Base-by-base conservation (phyloP, 2,113 vertebrate genomes). In the Microtus montanus region DNA sequence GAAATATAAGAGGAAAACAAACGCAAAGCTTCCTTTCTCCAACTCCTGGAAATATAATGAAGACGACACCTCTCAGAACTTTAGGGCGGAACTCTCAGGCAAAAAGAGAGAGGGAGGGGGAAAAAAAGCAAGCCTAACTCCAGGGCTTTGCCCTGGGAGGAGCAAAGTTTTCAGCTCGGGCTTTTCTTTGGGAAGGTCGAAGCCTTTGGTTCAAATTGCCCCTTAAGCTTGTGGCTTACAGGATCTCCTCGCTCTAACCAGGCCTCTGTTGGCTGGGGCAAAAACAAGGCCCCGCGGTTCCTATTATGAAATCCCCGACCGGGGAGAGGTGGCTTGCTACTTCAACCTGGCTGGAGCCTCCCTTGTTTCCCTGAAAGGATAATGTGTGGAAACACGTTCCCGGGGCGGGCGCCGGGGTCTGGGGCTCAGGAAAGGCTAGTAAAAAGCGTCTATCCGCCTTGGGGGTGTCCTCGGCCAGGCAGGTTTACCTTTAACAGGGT, bases 211-310 rank as follows among this genome's bases (percentile, higher is more conserved):
- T 96, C 22, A 3, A 90, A 86, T 15, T 15, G 28, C 28, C 66
- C n/a, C 2, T 2, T 52, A 68, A 71, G 80, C 80, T 74, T 87
- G 58, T 6, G 63, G 44, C 35, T 44, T 86, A 17, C 10, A 64
- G 88, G 92, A 35, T 78, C 82, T 92, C n/a, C 78, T 92, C n/a
- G 0, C 78, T 58, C 71, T 90, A 54, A 93, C 73, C 85, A 88
- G 85, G 93, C 87, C 90, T 97, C 22, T 0, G 28, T 79, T 41
- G 86, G 22, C 68, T 73, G 14, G 47, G 49, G 26, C 7, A 20
- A 93, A 97, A 89, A 95, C 49, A 89, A 79, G 54, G 91, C 78
- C 92, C 78, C 2, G 64, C 10, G n/a, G 70, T 91, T 95, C 74
- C 20, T 49, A 93, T 95, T 83, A 75, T 61, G 93, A 95, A 96